Base-by-base conservation (phyloP, 1,140 invertebrate genomes). In the Ips typographus region DNA sequence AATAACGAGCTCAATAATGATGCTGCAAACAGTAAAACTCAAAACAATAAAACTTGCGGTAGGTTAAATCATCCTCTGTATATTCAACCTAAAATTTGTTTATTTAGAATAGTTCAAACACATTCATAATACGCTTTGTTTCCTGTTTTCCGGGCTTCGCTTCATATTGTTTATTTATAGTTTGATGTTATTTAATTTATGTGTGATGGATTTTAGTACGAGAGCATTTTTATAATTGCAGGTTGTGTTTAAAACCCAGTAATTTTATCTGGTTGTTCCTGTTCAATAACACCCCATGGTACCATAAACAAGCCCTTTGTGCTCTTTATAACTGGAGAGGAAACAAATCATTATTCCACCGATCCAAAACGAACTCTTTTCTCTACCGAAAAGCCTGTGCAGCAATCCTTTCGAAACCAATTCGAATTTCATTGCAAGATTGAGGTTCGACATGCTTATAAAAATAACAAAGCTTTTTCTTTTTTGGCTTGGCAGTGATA, bases 401-500 rank as follows among this genome's bases (percentile, higher is more conserved):
- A 49, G 44, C 44, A 57, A 66, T 41, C 52, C 65, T 51, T 58
- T 66, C 65, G 58, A 57, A 58, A 66, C n/a, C 8, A 38, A 38
- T 44, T 43, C 8, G 62, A 22, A 4, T 44, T 58, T 41, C 40
- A 40, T 42, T 40, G 4, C 8, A 6, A 58, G 65, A 66, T 52
- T 7, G 55, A 43, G 65, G 65, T 66, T 66, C 65, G 65, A 66
- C 65, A 66, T 38, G 52, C 53, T 42, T 22, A 40, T 42, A 53
- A 47, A 38, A 38, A 66, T 66, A 66, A 52, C 7, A 59, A 64
- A 44, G 58, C 40, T n/a, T 42, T 44, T 58, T 40, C 6, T 2
- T 7, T 7, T 44, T 2, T 7, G 8, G 8, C 60, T n/a, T 41
- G 4, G 57, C 42, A 6, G 4, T 43, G 59, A 61, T 61, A 61